Conservation (phyloP, 2,797 vertebrate species). For the Tapera naevia region DNA sequence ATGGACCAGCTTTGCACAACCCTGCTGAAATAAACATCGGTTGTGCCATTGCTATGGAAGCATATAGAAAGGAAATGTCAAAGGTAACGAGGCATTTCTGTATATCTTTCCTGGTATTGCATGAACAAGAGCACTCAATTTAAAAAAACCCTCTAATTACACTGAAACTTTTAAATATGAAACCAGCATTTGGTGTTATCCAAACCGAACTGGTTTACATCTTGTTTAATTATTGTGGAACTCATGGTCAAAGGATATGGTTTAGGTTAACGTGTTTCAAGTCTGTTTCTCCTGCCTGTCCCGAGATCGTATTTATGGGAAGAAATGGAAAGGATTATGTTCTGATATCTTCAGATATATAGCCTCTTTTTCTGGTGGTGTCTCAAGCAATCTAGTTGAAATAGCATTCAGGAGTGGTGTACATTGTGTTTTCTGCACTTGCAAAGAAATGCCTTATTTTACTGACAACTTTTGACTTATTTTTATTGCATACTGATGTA, state of each 20-base stretch:
- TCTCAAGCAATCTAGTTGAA: not conserved
- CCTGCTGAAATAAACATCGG: not conserved
- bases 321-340: not conserved
- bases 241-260: not conserved
- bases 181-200: not conserved
- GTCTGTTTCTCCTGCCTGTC: not conserved
- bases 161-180: not conserved
- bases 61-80: not conserved
- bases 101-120: not conserved
- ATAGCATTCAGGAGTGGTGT: not conserved
- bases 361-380: not conserved
- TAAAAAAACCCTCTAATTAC: not conserved
- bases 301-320: not conserved
- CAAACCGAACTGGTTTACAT: not conserved
- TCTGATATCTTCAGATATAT: not conserved
- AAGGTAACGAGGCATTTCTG: not conserved
- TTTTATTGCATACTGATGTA: not conserved
- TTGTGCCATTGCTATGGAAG: fast-evolving
- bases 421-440: not conserved
- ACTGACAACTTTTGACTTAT: not conserved
- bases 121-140: not conserved
- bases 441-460: not conserved
- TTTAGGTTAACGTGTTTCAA: not conserved
- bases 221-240: not conserved
- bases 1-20: not conserved